Conservation (phyloP, 2,888 invertebrate species). For the Sarcophaga carnaria region DNA sequence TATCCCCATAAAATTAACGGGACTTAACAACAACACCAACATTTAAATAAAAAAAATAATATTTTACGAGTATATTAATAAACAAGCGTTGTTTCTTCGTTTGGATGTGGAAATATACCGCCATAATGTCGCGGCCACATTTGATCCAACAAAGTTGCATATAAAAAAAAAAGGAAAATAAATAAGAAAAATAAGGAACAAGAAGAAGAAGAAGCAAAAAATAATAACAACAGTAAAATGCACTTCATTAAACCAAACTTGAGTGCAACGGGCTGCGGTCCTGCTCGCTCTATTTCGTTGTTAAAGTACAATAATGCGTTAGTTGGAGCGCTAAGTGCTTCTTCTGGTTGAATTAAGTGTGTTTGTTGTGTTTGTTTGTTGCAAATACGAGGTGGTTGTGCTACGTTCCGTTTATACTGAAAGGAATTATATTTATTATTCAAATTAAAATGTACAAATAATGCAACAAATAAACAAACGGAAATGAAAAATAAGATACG, state of each 20-base stretch:
- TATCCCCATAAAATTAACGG: slow-evolving; percentile 2
- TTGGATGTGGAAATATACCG: slow-evolving; percentile 39
- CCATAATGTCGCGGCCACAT: slow-evolving; percentile 62
- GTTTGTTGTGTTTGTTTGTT: neutral
- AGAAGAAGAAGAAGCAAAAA: neutral
- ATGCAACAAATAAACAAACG: slow-evolving; percentile 57
- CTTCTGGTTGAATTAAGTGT: slow-evolving; percentile 48
- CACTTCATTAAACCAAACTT: slow-evolving; percentile 67
- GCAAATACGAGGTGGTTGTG: slow-evolving; percentile 36
- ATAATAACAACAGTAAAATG: slow-evolving; percentile 38
- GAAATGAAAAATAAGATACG: slow-evolving; percentile 53
- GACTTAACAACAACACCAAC: neutral
- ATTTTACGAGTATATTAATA: slow-evolving; percentile 43
- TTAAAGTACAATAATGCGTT: slow-evolving; percentile 58
- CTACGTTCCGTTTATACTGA: slow-evolving; percentile 29
- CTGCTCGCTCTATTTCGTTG: slow-evolving; percentile 53
- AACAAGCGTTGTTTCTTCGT: slow-evolving; percentile 62
- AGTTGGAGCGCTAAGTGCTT: slow-evolving; percentile 59
- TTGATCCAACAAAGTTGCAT: slow-evolving; percentile 47
- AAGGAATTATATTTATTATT: slow-evolving; percentile 51
- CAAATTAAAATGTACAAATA: slow-evolving; percentile 62
- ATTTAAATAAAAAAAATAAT: neutral
- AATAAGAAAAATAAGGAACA: slow-evolving; percentile 16
- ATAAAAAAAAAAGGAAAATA: slow-evolving; percentile 9
- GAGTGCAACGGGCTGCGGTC: slow-evolving; percentile 59